Percentiles rank a stretch among this genome's conserved stretches.
These are phyloP conservation scores for Drepana arcuata DNA, from an alignment of 1,140 invertebrate genomes.

Conservation along the genomic window DNA sequence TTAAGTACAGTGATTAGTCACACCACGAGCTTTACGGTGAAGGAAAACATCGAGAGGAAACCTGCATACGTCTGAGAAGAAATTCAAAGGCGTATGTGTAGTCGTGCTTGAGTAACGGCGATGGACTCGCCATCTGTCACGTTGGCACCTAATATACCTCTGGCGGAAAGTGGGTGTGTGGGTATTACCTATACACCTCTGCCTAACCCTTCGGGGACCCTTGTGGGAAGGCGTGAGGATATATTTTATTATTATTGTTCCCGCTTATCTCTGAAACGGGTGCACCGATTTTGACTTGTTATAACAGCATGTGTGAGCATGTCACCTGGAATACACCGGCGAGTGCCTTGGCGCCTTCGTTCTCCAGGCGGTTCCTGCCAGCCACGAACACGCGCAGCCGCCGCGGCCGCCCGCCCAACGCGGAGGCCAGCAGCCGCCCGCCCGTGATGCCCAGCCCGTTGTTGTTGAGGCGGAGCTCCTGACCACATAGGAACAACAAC, in stretches of 20 bases:
- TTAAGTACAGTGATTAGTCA: too few species aligned
- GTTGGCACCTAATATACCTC: too few species aligned
- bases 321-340: slow-evolving; percentile 85
- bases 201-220: too few species aligned
- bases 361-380: slow-evolving; percentile 95
- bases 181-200: too few species aligned
- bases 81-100: too few species aligned
- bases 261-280: neutral
- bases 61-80: too few species aligned
- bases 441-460: slow-evolving; percentile 95
- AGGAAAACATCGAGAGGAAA: too few species aligned
- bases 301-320: too few species aligned
- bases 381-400: slow-evolving; percentile 89
- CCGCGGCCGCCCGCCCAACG: slow-evolving; percentile 77
- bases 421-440: slow-evolving; percentile 87
- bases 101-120: too few species aligned
- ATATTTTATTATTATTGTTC: neutral
- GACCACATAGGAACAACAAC: slow-evolving; percentile 11
- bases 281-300: neutral
- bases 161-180: too few species aligned
- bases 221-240: neutral
- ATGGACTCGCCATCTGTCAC: too few species aligned
- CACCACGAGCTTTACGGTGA: too few species aligned
- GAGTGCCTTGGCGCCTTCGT: slow-evolving; percentile 89
- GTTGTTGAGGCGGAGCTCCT: slow-evolving; percentile 92